Conservation (phyloP, 2,888 invertebrate species). For the Drosophila subquinaria region DNA sequence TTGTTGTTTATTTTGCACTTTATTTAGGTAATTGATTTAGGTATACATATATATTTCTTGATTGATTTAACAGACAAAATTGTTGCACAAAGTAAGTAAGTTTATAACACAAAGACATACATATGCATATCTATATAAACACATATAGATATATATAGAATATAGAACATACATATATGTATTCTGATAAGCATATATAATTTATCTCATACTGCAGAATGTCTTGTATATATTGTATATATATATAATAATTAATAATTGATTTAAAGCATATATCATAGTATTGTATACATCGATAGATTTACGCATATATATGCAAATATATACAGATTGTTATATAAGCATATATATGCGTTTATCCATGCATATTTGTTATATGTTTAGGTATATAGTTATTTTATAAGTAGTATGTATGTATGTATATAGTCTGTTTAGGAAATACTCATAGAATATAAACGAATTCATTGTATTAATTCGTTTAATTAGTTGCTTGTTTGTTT, state of each 20-base stretch:
- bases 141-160: conserved; percentile 12
- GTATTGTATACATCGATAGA: conserved; percentile 42
- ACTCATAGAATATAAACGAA: conserved; percentile 71
- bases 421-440: conserved; percentile 77
- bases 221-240: conserved; percentile 55
- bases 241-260: conserved; percentile 59
- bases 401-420: conserved; percentile 44
- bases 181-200: conserved; percentile 59
- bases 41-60: conserved; percentile 71
- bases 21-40: conserved; percentile 79
- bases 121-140: conserved; percentile 17
- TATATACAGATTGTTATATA: conserved; percentile 42
- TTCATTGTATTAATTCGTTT: conserved; percentile 41
- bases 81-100: conserved; percentile 64
- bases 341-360: conserved; percentile 8
- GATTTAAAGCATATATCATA: conserved; percentile 62
- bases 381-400: conserved; percentile 57
- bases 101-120: conserved; percentile 49
- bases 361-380: conserved; percentile 53
- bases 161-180: conserved; percentile 38
- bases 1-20: conserved; percentile 67
- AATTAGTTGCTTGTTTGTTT: conserved; percentile 36
- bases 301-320: conserved; percentile 32
- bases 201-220: conserved; percentile 69
- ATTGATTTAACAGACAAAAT: conserved; percentile 75